phyloP scores from a whole-genome alignment of 1,140 invertebrate species.

The Lepeophtheirus salmonis region DNA sequence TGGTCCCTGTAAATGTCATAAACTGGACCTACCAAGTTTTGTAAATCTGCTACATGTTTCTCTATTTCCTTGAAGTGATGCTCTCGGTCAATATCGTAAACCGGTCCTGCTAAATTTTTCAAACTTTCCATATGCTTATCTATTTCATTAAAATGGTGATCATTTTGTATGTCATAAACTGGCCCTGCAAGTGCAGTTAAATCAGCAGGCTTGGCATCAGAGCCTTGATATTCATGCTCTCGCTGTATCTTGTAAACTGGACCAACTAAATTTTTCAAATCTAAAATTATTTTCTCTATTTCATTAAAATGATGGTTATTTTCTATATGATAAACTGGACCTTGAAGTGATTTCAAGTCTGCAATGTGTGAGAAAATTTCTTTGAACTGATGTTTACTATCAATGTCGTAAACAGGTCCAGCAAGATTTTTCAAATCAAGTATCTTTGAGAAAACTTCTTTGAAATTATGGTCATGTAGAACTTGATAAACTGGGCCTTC shows the following conservation, averaged over 20 bases:
- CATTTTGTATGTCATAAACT: slow-evolving; percentile 6
- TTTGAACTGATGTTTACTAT: slow-evolving; percentile 6
- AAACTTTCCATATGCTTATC: slow-evolving; percentile 6
- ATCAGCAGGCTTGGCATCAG: background rate
- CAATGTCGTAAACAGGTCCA: slow-evolving; percentile 15
- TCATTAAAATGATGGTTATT: slow-evolving; percentile 5
- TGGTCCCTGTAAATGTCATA: slow-evolving; percentile 14
- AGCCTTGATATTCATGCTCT: slow-evolving; percentile 4
- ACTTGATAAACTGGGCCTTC: slow-evolving; percentile 11
- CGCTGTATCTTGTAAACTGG: slow-evolving; percentile 12
- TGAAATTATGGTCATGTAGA: slow-evolving; percentile 9
- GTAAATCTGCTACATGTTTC: slow-evolving; percentile 1
- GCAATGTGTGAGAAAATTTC: slow-evolving; percentile 3
- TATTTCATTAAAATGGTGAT: slow-evolving; percentile 10
- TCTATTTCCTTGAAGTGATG: slow-evolving; percentile 15
- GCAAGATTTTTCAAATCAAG: slow-evolving; percentile 9
- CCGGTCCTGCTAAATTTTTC: slow-evolving; percentile 10
- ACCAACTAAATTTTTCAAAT: slow-evolving; percentile 4
- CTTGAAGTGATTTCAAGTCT: slow-evolving; percentile 5
- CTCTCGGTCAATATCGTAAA: slow-evolving; percentile 10
- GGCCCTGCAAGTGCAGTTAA: slow-evolving; percentile 1
- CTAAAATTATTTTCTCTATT: background rate
- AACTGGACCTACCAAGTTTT: slow-evolving; percentile 9
- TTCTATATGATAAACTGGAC: slow-evolving; percentile 14
- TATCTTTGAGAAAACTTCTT: slow-evolving; percentile 7